These are phyloP conservation scores for Eriocheir sinensis DNA, from an alignment of 1,140 invertebrate genomes.

Conservation along the genomic window DNA sequence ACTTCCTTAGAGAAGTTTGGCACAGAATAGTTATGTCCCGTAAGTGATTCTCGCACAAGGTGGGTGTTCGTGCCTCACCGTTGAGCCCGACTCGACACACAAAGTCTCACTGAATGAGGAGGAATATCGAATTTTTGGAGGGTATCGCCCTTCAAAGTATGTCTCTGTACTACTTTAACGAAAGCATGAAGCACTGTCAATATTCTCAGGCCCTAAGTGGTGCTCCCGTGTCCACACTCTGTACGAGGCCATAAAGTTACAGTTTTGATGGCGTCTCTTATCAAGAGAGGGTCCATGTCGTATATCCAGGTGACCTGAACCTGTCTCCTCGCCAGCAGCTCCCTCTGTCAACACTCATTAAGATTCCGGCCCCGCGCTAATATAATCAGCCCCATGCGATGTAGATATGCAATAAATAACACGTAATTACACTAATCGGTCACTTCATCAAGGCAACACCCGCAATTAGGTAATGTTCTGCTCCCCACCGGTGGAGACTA, in stretches of 20 bases:
- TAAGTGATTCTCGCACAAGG: background rate
- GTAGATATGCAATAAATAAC: conserved; percentile 16
- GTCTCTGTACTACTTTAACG: background rate
- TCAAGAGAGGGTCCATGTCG: background rate
- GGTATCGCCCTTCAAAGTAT: background rate
- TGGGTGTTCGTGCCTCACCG: background rate
- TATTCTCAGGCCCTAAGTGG: background rate
- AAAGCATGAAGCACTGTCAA: background rate
- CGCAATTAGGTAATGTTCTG: conserved; percentile 24
- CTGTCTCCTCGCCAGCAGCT: background rate
- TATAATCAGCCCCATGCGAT: background rate
- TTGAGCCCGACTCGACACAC: background rate
- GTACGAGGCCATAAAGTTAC: background rate
- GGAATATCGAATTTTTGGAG: background rate
- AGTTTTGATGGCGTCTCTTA: background rate
- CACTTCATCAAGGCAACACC: conserved; percentile 21
- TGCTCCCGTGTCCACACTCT: background rate
- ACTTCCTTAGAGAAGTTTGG: background rate
- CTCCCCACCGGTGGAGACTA: background rate
- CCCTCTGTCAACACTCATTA: conserved; percentile 12
- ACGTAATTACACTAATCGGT: background rate
- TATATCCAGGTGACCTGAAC: background rate
- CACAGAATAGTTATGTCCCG: background rate
- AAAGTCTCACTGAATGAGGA: background rate
- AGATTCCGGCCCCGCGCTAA: background rate